These are phyloP conservation scores for Dryocosmus kuriphilus DNA, from an alignment of 2,888 invertebrate species.

Conservation along the genomic window DNA sequence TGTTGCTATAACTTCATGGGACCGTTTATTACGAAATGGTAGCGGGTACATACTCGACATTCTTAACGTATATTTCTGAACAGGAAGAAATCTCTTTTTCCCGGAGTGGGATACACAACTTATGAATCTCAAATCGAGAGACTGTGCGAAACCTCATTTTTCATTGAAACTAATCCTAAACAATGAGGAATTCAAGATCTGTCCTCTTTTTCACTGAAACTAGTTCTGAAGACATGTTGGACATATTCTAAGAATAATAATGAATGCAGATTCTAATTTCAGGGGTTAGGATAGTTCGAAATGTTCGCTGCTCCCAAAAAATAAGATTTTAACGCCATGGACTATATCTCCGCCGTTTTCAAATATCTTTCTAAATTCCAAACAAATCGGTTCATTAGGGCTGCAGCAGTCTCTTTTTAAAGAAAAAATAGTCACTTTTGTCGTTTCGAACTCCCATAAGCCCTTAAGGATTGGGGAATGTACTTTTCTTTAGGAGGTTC, in stretches of 20 bases:
- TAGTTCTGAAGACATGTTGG: background rate
- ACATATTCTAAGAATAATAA: too few relatives aligned
- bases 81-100: conserved; percentile 13
- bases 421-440: too few relatives aligned
- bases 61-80: conserved; percentile 28
- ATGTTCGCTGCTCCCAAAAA: too few relatives aligned
- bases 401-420: too few relatives aligned
- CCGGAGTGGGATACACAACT: conserved; percentile 47
- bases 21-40: conserved; percentile 69
- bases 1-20: conserved; percentile 70
- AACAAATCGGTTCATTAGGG: too few relatives aligned
- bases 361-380: too few relatives aligned
- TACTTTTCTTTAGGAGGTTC: background rate
- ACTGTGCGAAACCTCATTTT: conserved; percentile 3
- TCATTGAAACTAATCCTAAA: background rate
- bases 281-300: too few relatives aligned
- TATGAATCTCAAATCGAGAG: background rate
- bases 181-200: background rate
- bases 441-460: too few relatives aligned
- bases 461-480: too few relatives aligned
- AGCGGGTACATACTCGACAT: conserved; percentile 51
- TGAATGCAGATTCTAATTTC: background rate
- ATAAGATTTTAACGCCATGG: too few relatives aligned
- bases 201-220: background rate
- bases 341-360: too few relatives aligned